Conservation (phyloP, 2,797 vertebrate genomes). For the Anableps anableps region DNA sequence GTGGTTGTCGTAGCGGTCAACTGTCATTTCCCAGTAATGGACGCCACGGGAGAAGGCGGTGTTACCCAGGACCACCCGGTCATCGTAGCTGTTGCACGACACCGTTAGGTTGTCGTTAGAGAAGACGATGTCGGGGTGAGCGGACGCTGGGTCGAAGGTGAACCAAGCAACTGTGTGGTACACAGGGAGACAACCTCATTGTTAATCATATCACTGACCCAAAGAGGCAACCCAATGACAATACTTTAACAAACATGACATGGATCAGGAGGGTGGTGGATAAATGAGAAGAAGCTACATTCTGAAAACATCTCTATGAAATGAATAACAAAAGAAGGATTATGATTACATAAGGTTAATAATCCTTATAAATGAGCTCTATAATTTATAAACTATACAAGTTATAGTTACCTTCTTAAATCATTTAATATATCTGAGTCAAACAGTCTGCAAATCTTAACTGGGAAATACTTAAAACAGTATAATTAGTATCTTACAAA, state of each 20-base stretch:
- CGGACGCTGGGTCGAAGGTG: slow-evolving; percentile 90
- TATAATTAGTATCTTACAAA: background rate
- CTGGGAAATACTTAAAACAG: slow-evolving; percentile 1
- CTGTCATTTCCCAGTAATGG: slow-evolving; percentile 96
- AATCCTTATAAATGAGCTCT: slow-evolving; percentile 15
- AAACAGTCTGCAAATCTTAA: slow-evolving; percentile 44
- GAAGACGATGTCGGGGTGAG: slow-evolving; percentile 96
- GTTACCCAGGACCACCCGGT: slow-evolving; percentile 94
- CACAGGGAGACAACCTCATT: slow-evolving; percentile 12
- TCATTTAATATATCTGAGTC: slow-evolving; percentile 31
- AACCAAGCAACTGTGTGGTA: slow-evolving; percentile 92
- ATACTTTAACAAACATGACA: slow-evolving; percentile 25
- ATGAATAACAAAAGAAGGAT: slow-evolving; percentile 8
- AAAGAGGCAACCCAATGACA: background rate
- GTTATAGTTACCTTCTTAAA: slow-evolving; percentile 17
- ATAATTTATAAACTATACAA: slow-evolving; percentile 7
- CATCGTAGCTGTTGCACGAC: slow-evolving; percentile 97
- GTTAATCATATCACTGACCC: background rate
- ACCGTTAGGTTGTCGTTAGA: slow-evolving; percentile 99
- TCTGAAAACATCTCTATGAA: slow-evolving; percentile 20
- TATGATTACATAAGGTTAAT: slow-evolving; percentile 16
- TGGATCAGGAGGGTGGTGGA: slow-evolving; percentile 32
- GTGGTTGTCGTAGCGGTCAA: slow-evolving; percentile 98
- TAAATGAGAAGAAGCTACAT: slow-evolving; percentile 46
- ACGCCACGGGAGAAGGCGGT: slow-evolving; percentile 94